Conservation (phyloP, 2,888 invertebrate genomes). For the Heteromyza rotundicornis region DNA sequence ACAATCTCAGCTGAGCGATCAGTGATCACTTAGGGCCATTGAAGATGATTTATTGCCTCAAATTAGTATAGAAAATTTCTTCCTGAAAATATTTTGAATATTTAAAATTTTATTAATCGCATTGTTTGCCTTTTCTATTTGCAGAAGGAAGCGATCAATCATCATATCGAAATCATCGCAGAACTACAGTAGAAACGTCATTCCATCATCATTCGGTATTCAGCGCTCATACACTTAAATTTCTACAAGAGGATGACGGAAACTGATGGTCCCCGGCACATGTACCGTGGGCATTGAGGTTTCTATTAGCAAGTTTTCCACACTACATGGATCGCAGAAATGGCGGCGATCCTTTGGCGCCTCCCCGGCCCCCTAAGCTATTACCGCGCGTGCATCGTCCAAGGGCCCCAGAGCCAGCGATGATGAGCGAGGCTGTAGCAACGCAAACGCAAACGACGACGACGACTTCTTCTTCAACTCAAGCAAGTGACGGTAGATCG, state of each 20-base stretch:
- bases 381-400: conserved; percentile 73
- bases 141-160: background rate
- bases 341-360: conserved; percentile 78
- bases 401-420: conserved; percentile 67
- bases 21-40: too few species aligned
- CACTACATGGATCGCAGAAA: conserved; percentile 74
- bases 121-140: background rate
- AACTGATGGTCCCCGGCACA: conserved; percentile 70
- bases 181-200: too few species aligned
- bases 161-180: background rate
- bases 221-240: background rate
- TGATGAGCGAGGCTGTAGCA: conserved; percentile 61
- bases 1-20: too few species aligned
- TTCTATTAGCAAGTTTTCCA: conserved; percentile 43
- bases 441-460: conserved; percentile 30
- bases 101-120: too few species aligned
- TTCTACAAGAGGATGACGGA: conserved; percentile 67
- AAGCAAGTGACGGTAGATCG: conserved; percentile 29
- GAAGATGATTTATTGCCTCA: too few species aligned
- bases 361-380: conserved; percentile 76
- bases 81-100: too few species aligned
- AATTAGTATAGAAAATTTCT: too few species aligned
- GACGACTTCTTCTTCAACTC: too few species aligned
- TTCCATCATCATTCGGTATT: too few species aligned
- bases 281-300: conserved; percentile 64